Evolutionary conservation across 2,888 invertebrate genomes (phyloP), one percentile per base, ranked within the genome.

Genomic region (Macrophya alboannulata): DNA sequence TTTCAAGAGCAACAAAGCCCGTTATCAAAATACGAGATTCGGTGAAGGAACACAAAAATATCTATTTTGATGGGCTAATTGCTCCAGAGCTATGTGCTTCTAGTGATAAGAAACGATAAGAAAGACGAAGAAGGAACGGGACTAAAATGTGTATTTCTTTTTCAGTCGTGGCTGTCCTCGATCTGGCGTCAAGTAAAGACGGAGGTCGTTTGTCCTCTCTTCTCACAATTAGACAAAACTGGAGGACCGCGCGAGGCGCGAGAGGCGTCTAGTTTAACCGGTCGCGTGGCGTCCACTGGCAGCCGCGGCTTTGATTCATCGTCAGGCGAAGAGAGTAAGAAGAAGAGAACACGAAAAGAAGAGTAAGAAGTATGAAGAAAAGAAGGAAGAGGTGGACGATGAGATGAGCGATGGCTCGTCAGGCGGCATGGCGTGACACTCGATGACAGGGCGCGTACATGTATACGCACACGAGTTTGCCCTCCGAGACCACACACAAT

Each of bases 391-490:
- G 17, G 82, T 84, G 40, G 84, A 85, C 85, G 88, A 89, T 89
- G 88, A 89, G 88, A 89, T 84, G 86, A 90, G 87, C 88, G 90
- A 90, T 90, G 88, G 89, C 89, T 89, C 88, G 90, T 91, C 91
- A 90, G 88, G 88, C 65, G 88, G 87, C 79, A 86, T 86, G 86
- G 86, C 85, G 84, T 88, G 90, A 91, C 91, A 90, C 87, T 86
- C 88, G 91, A 91, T 89, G 91, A 91, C 90, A 90, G 89, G 87
- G 76, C 86, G 62, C 88, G 81, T 81, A 81, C 62, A 81, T 62
- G 81, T 37, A 87, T 25, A 62, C 87, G 81, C 87, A 88, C 88
- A 84, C 85, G 86, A 48, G 71, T 83, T 65, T 31, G 68, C 48
- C 71, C 65, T 55, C 40, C 83, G 76, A 84, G 89, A 90, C 90